Conservation (phyloP, 2,888 invertebrate genomes). For the Melitaea athalia region DNA sequence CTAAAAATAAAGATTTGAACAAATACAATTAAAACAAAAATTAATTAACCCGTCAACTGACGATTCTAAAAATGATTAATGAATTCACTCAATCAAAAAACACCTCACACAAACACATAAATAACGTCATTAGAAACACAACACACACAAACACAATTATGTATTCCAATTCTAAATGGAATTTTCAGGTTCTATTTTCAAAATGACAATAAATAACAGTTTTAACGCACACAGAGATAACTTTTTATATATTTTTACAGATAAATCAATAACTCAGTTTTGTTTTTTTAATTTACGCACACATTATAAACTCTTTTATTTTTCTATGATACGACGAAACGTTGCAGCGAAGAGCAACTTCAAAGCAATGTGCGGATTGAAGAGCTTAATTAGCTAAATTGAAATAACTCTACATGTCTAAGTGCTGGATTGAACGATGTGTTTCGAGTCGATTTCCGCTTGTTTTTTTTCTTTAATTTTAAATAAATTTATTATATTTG, state of each 20-base stretch:
- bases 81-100: no score
- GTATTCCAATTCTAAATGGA: no score
- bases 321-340: background rate
- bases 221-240: no score
- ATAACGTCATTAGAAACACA: no score
- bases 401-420: slow-evolving; percentile 8
- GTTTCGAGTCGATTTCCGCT: slow-evolving; percentile 4
- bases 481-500: background rate
- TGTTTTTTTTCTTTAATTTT: background rate
- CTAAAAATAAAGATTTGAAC: no score
- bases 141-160: no score
- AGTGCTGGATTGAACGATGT: background rate
- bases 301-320: background rate
- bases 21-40: no score
- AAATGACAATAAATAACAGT: no score
- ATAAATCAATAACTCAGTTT: background rate
- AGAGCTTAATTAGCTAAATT: slow-evolving; percentile 34
- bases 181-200: no score
- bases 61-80: no score
- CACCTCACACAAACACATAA: no score
- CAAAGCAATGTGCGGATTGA: slow-evolving; percentile 29
- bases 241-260: background rate
- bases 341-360: slow-evolving; percentile 20
- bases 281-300: background rate
- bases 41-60: no score